Evolutionary conservation across 2,113 vertebrate genomes (phyloP).

Genomic region (Astur gentilis): DNA sequence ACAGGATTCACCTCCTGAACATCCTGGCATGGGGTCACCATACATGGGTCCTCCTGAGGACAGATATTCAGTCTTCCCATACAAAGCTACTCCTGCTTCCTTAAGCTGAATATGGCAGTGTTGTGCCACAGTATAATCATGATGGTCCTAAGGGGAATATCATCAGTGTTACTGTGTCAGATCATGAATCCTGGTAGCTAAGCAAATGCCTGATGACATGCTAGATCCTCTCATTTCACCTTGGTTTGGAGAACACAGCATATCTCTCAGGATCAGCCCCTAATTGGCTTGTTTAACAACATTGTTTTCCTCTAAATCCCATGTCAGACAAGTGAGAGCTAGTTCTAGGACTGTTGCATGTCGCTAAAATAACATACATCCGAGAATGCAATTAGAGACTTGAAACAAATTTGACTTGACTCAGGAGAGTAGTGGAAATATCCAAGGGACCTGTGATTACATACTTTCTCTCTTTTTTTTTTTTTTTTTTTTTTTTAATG

Average conservation of each 20-base stretch:
- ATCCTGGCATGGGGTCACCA: neutral
- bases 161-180: neutral
- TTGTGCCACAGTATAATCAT: neutral
- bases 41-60: neutral
- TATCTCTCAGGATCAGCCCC: neutral
- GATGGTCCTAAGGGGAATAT: neutral
- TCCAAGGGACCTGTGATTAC: neutral
- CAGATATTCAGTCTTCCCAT: neutral
- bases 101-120: neutral
- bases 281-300: neutral
- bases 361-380: neutral
- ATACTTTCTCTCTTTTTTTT: neutral
- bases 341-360: neutral
- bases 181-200: neutral
- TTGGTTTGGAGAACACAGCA: neutral
- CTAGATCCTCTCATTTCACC: neutral
- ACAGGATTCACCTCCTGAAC: neutral
- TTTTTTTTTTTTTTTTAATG: neutral
- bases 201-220: neutral
- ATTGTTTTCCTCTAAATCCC: neutral
- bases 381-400: neutral
- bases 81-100: neutral
- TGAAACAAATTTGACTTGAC: constrained; percentile 15
- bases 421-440: neutral
- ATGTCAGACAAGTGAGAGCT: neutral